A percentile compares a stretch with the other conserved stretches of the same genome.
Conservation (phyloP, 1,140 invertebrate species). For the Cydia strobilella region DNA sequence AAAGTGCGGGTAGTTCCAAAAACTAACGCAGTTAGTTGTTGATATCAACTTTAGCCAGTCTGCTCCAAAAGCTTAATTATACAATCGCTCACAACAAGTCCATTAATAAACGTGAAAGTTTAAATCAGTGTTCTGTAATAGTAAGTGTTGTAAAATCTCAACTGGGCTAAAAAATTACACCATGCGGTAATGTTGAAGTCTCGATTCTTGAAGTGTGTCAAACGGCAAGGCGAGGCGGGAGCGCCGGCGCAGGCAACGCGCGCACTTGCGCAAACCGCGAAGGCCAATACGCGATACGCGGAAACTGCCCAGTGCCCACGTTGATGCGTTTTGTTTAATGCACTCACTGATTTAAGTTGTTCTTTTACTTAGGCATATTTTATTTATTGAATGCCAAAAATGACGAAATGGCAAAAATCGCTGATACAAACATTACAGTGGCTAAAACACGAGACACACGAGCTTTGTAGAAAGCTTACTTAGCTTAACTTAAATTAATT, state of each 20-base stretch:
- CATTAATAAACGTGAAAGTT: no score
- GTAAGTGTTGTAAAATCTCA: neutral
- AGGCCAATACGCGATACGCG: constrained; percentile 8
- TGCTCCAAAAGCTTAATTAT: no score
- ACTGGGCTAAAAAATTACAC: neutral
- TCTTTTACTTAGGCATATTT: neutral
- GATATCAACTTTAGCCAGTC: no score
- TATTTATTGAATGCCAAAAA: neutral
- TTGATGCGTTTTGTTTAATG: neutral
- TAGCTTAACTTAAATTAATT: no score
- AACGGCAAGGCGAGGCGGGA: neutral
- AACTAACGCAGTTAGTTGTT: no score
- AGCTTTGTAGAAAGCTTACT: no score
- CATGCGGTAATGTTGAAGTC: neutral
- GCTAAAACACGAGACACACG: no score
- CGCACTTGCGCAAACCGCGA: neutral
- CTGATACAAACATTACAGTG: no score
- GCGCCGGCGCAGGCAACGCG: neutral
- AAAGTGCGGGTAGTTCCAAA: no score
- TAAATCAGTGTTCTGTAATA: no score
- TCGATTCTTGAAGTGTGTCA: constrained; percentile 13
- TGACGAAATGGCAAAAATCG: no score
- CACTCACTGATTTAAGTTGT: neutral
- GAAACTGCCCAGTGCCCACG: neutral
- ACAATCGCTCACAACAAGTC: no score